Conservation (phyloP, 2,888 invertebrate genomes). For the Brenthis hecate region DNA sequence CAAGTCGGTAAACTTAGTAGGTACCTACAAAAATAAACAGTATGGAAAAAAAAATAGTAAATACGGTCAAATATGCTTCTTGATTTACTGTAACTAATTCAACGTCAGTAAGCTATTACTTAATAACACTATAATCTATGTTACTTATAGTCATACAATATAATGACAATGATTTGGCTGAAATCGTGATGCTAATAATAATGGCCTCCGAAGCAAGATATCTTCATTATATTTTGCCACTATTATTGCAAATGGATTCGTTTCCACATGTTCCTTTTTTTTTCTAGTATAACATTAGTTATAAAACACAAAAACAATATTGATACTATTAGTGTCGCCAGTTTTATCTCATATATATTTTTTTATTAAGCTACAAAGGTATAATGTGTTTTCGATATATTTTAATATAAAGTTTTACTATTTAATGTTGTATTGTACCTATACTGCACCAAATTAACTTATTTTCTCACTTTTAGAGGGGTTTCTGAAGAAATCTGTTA, state of each 20-base stretch:
- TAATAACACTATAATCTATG: slow-evolving; percentile 25
- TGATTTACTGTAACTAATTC: slow-evolving; percentile 14
- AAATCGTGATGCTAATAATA: slow-evolving; percentile 58
- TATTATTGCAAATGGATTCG: slow-evolving; percentile 8
- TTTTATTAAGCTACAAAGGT: too few species aligned
- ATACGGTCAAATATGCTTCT: background rate
- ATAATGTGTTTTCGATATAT: too few species aligned
- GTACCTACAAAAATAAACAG: too few species aligned
- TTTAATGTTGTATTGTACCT: too few species aligned
- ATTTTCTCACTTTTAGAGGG: too few species aligned
- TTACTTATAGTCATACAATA: slow-evolving; percentile 52
- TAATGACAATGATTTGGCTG: slow-evolving; percentile 67
- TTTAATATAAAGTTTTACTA: too few species aligned
- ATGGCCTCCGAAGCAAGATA: slow-evolving; percentile 46
- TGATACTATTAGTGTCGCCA: background rate
- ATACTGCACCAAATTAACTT: too few species aligned
- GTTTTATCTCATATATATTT: too few species aligned
- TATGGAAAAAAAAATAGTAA: too few species aligned
- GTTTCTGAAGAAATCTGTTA: too few species aligned
- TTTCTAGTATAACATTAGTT: background rate
- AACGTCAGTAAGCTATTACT: background rate
- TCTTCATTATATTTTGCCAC: slow-evolving; percentile 22
- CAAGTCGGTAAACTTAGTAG: too few species aligned
- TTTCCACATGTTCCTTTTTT: background rate
- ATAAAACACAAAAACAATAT: background rate